phyloP scores from a whole-genome alignment of 2,888 invertebrate species.

The Lissonota sp. region DNA sequence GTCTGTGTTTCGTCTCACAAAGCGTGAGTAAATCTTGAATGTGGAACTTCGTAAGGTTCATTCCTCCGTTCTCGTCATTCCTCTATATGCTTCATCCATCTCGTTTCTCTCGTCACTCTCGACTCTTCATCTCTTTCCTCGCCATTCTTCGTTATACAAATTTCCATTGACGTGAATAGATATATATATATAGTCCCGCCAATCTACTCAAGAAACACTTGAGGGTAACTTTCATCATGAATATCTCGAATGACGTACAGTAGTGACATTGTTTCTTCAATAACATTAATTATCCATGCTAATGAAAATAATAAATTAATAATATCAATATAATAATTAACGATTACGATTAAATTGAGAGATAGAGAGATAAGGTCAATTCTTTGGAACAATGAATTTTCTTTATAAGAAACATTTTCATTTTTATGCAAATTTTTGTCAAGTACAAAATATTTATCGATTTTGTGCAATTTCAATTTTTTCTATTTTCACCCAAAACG shows the following conservation, averaged over 20 bases:
- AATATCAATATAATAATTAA: not conserved
- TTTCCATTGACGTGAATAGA: not conserved
- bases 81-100: not conserved
- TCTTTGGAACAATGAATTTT: no score
- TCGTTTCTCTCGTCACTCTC: not conserved
- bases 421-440: no score
- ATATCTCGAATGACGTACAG: no score
- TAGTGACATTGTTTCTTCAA: no score
- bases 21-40: not conserved
- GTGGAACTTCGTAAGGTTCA: not conserved
- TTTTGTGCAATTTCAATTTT: no score
- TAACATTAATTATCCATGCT: not conserved
- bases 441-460: no score
- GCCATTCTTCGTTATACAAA: not conserved
- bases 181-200: not conserved
- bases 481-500: no score
- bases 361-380: no score
- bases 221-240: not conserved
- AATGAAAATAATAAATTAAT: not conserved
- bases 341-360: no score
- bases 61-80: not conserved
- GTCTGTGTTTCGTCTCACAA: not conserved
- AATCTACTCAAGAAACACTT: not conserved
- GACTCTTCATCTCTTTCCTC: not conserved
- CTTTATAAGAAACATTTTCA: no score